Conservation (phyloP, 1,140 invertebrate species). For the Drosophila repletoides region DNA sequence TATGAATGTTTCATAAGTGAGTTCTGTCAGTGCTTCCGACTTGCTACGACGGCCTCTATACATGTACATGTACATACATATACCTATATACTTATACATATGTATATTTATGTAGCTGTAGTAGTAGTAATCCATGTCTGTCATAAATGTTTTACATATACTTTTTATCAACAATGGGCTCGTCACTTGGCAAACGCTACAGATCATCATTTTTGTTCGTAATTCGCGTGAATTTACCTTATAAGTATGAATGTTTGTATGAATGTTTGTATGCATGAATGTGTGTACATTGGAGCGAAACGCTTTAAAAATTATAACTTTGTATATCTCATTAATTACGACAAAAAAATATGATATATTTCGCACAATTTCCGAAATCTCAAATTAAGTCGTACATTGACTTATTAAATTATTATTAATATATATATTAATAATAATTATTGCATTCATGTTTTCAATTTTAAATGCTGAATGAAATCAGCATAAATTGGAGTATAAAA, state of each 20-base stretch:
- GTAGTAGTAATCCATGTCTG: conserved; percentile 48
- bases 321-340: conserved; percentile 19
- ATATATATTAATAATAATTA: too few species aligned
- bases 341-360: conserved; percentile 2
- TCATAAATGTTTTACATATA: conserved; percentile 43
- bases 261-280: too few species aligned
- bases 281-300: too few species aligned
- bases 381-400: conserved; percentile 1
- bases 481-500: neutral
- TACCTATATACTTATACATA: too few species aligned
- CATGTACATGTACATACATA: too few species aligned
- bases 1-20: conserved; percentile 41
- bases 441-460: neutral
- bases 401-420: neutral
- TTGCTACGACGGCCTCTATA: too few species aligned
- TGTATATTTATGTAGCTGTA: conserved; percentile 7
- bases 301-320: conserved; percentile 37
- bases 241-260: too few species aligned
- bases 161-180: conserved; percentile 44
- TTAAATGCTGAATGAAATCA: neutral
- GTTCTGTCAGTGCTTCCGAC: conserved; percentile 53
- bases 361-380: neutral
- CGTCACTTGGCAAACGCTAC: conserved; percentile 15
- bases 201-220: conserved; percentile 23
- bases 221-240: conserved; percentile 37